Percentiles rank a stretch among this genome's conserved stretches.
phyloP scores from a whole-genome alignment of 2,113 vertebrate genomes.

The Lophotis ruficrista region DNA sequence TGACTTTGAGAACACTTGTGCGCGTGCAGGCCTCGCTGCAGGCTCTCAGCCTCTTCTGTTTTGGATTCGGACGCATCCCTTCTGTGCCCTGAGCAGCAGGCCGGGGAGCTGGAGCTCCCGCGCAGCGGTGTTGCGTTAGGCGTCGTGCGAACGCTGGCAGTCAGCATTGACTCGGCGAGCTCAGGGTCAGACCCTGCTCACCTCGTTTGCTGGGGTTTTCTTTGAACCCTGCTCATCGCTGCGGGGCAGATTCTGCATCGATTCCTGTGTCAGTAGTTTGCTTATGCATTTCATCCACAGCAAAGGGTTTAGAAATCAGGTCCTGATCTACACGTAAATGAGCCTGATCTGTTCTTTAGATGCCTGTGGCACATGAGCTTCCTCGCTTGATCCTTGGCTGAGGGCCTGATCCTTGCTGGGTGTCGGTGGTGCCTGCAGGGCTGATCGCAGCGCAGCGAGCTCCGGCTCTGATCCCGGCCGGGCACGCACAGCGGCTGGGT shows the following conservation, averaged over 20 bases:
- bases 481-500: background rate
- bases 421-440: background rate
- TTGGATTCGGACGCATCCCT: background rate
- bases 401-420: background rate
- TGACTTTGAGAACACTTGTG: background rate
- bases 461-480: background rate
- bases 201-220: background rate
- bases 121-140: background rate
- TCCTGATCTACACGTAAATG: background rate
- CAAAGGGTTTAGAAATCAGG: background rate
- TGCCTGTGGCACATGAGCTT: background rate
- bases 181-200: background rate
- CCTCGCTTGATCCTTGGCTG: fast-evolving
- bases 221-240: background rate
- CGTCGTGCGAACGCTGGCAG: background rate
- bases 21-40: background rate
- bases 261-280: background rate
- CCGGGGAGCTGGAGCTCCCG: background rate
- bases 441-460: fast-evolving
- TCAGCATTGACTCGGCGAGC: background rate
- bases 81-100: background rate
- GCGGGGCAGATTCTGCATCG: background rate
- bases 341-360: background rate
- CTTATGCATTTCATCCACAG: background rate
- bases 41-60: background rate